Evolutionary conservation across 1,140 invertebrate species (phyloP).

Genomic region (Formica exsecta): DNA sequence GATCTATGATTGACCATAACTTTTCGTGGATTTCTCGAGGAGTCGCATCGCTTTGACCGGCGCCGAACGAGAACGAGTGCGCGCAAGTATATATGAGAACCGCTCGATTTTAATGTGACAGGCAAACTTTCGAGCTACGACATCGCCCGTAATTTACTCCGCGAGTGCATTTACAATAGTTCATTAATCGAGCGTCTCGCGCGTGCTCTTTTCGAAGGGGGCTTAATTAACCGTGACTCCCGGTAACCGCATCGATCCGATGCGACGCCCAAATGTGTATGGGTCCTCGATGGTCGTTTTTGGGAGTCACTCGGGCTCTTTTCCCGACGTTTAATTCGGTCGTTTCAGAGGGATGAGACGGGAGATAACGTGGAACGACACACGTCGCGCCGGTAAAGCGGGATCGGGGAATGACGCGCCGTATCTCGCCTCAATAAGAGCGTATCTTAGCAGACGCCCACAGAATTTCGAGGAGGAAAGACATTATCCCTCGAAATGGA

Average conservation of each 20-base stretch:
- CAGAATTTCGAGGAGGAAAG: conserved; percentile 42
- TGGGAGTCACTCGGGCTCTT: neutral
- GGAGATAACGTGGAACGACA: conserved; percentile 47
- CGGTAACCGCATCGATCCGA: conserved; percentile 36
- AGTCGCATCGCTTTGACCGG: conserved; percentile 3
- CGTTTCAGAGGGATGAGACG: neutral
- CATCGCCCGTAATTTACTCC: conserved; percentile 49
- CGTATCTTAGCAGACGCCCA: neutral
- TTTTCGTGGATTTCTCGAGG: neutral
- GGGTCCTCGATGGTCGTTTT: conserved; percentile 13
- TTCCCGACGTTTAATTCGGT: conserved; percentile 36
- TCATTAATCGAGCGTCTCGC: conserved; percentile 49
- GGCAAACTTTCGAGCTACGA: conserved; percentile 51
- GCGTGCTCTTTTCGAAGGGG: conserved; percentile 6
- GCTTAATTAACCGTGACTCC: conserved; percentile 57
- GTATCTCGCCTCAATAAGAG: conserved; percentile 35
- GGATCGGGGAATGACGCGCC: conserved; percentile 25
- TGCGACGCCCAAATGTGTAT: neutral
- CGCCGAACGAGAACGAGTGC: neutral
- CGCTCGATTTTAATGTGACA: conserved; percentile 49
- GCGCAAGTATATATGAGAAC: neutral
- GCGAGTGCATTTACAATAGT: conserved; percentile 57
- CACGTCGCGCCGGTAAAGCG: conserved; percentile 44
- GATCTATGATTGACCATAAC: conserved; percentile 16
- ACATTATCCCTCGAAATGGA: conserved; percentile 26